These are phyloP conservation scores for Gymnoscopelus microlampas DNA, from an alignment of 2,797 vertebrate genomes.

Conservation along the genomic window DNA sequence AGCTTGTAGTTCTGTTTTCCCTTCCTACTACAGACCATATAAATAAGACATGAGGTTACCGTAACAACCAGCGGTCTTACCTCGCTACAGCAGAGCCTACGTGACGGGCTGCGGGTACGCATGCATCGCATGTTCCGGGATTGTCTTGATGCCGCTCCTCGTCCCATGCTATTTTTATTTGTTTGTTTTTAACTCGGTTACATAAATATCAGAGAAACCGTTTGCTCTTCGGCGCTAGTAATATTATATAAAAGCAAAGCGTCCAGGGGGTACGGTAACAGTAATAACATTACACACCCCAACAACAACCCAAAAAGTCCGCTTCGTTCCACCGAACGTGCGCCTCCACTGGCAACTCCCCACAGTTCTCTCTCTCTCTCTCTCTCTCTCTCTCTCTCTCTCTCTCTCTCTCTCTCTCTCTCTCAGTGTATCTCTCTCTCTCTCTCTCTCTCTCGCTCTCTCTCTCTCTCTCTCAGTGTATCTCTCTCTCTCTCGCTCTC, in stretches of 20 bases:
- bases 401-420: constrained; percentile 2
- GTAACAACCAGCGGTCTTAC: neutral
- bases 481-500: neutral
- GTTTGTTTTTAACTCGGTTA: constrained; percentile 7
- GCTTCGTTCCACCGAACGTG: constrained; percentile 9
- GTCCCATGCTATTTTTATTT: constrained; percentile 45
- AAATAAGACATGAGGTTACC: too few species aligned
- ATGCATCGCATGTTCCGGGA: constrained; percentile 73
- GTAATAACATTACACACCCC: too few species aligned
- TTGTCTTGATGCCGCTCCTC: constrained; percentile 51
- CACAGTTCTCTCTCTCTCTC: neutral
- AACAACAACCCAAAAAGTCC: constrained; percentile 2
- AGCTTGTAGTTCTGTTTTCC: too few species aligned
- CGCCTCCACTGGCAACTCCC: constrained; percentile 19
- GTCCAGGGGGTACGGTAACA: too few species aligned
- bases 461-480: neutral
- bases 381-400: constrained; percentile 8
- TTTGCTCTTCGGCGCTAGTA: neutral
- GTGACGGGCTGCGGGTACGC: constrained; percentile 74
- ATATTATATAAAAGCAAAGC: too few species aligned
- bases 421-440: neutral
- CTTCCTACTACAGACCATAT: too few species aligned
- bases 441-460: constrained; percentile 10
- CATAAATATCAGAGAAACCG: constrained; percentile 39
- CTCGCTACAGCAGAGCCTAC: constrained; percentile 69